A percentile compares a stretch with the other conserved stretches of the same genome.
These are phyloP conservation scores for Acromyrmex echinatior DNA, from an alignment of 1,140 invertebrate genomes.

Conservation along the genomic window DNA sequence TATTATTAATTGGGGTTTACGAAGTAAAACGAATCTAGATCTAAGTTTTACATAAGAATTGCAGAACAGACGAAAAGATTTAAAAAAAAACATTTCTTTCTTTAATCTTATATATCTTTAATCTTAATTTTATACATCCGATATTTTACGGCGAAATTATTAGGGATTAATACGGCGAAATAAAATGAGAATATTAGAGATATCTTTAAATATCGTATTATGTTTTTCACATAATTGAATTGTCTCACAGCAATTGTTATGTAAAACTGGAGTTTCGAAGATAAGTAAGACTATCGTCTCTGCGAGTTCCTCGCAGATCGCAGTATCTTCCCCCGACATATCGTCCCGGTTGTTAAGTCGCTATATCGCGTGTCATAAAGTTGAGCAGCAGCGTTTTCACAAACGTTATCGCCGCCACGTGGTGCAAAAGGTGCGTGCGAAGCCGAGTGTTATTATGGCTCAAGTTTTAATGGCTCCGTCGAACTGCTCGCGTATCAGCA, in stretches of 20 bases:
- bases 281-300: neutral
- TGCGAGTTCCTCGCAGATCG: conserved; percentile 25
- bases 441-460: conserved; percentile 76
- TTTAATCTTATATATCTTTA: neutral
- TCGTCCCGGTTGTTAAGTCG: conserved; percentile 56
- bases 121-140: neutral
- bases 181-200: neutral
- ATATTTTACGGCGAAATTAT: neutral
- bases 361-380: conserved; percentile 76
- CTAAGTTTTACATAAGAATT: conserved; percentile 5
- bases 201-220: too few species aligned
- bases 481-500: conserved; percentile 64
- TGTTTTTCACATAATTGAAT: neutral
- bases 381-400: conserved; percentile 71
- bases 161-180: neutral
- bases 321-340: conserved; percentile 34
- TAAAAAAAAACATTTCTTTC: neutral
- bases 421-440: conserved; percentile 74
- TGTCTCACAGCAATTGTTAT: neutral
- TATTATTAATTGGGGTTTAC: too few species aligned
- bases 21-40: neutral
- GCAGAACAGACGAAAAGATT: neutral
- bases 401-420: conserved; percentile 75
- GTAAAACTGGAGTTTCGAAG: neutral
- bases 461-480: conserved; percentile 73